A percentile compares a stretch with the other conserved stretches of the same genome.
phyloP scores from a whole-genome alignment of 1,140 invertebrate species.

The Scaptomyza pallida region DNA sequence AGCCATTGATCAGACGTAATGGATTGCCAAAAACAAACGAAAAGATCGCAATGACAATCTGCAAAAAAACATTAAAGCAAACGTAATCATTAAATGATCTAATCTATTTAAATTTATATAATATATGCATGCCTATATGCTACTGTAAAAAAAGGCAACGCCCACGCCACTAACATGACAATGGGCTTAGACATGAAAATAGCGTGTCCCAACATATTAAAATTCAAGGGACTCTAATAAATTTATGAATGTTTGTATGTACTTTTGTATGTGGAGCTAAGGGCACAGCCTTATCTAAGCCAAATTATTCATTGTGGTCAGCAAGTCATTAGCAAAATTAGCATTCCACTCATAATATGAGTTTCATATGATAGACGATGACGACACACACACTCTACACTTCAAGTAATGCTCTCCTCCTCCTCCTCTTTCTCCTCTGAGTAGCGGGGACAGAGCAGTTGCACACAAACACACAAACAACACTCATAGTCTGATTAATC shows the following conservation, averaged over 20 bases:
- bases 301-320: constrained; percentile 38
- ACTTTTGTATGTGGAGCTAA: constrained; percentile 5
- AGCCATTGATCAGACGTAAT: constrained; percentile 93
- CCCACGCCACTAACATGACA: constrained; percentile 53
- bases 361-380: constrained; percentile 53
- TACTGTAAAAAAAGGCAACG: constrained; percentile 46
- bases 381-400: constrained; percentile 49
- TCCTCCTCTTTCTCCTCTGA: too few species aligned
- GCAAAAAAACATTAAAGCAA: constrained; percentile 27
- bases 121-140: constrained; percentile 16
- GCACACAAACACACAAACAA: constrained; percentile 32
- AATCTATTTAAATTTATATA: constrained; percentile 1
- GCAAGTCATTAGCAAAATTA: constrained; percentile 58
- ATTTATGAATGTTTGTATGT: not conserved
- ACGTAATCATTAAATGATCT: constrained; percentile 24
- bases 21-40: constrained; percentile 96
- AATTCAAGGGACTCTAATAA: constrained; percentile 3
- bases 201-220: constrained; percentile 26
- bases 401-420: constrained; percentile 23
- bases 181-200: constrained; percentile 39
- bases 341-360: constrained; percentile 57
- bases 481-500: constrained; percentile 46
- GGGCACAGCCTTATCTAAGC: constrained; percentile 14
- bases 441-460: not conserved
- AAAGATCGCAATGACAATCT: constrained; percentile 93